Base-by-base conservation (phyloP, 2,888 invertebrate species). In the Netelia virgata region DNA sequence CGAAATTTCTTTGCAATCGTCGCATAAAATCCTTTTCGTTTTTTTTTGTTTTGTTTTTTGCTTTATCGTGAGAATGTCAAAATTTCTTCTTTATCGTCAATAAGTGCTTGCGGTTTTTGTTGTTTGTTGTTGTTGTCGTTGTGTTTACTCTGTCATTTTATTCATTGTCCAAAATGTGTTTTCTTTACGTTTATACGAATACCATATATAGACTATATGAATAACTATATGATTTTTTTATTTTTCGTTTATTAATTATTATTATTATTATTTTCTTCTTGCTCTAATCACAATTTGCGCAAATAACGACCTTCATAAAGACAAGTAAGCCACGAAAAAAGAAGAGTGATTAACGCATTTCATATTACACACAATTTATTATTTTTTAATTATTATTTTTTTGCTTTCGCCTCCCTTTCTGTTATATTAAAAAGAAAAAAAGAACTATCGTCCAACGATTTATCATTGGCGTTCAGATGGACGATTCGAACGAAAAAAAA, bases 261-360 rank as follows among this genome's bases (percentile, higher is more conserved):
- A 53, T 61, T 66, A 66, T 74, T 61, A 57, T 69, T 77, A 61
- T 66, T 63, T 61, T 83, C 70, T 81, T 72, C 66, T 84, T 80
- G 85, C 76, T 84, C 84, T 84, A 88, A 90, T 89, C 88, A 90
- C 89, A 90, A 90, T 87, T 90, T 87, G 88, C 88, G 89, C 89
- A 89, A 90, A 91, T 89, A 89, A 90, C 88, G 88, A 90, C 87
- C 89, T 90, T 90, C 87, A 90, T 89, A 90, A 89, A 88, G 88
- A 91, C 89, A 88, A 90, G 83, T 88, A 90, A 91, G 90, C 90
- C 89, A 90, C 88, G 72, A 87, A 88, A 89, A 85, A 61, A 75
- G 64, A 82, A 9, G 47, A 87, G 18, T 82, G 77, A 85, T 70
- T 70, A 74, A 73, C 68, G 50, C 74, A 10, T 36, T 61, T 77